phyloP scores from a whole-genome alignment of 2,888 invertebrate species.

The Perdita meconis region DNA sequence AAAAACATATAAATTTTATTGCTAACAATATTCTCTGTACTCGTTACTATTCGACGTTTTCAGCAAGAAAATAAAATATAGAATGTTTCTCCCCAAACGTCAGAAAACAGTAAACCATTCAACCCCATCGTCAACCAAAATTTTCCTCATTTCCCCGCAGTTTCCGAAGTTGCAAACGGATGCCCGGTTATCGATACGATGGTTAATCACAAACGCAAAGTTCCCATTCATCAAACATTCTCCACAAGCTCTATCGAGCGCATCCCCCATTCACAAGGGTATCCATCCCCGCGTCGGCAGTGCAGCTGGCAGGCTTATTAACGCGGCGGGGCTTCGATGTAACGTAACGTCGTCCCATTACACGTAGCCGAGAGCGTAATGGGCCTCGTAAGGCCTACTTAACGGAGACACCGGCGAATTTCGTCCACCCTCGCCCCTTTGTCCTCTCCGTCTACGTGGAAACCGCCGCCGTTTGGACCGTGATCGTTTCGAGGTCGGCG shows the following conservation, averaged over 20 bases:
- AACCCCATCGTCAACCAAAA: too few species aligned
- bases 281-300: not conserved
- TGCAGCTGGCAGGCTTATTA: slow-evolving; percentile 33
- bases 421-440: slow-evolving; percentile 60
- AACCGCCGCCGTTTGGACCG: slow-evolving; percentile 14
- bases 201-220: not conserved
- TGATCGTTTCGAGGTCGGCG: slow-evolving; percentile 20
- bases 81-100: too few species aligned
- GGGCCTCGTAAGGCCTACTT: slow-evolving; percentile 76
- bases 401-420: slow-evolving; percentile 68
- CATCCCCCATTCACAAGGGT: not conserved
- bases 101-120: too few species aligned
- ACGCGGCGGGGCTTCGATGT: slow-evolving; percentile 25
- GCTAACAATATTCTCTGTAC: too few species aligned
- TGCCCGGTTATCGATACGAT: too few species aligned
- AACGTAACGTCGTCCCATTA: slow-evolving; percentile 47
- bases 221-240: not conserved
- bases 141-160: too few species aligned
- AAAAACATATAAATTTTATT: too few species aligned
- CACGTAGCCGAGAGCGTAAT: slow-evolving; percentile 65
- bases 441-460: slow-evolving; percentile 27
- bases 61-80: too few species aligned
- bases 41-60: too few species aligned
- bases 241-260: not conserved
- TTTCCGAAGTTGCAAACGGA: too few species aligned